These are phyloP conservation scores for Chalcosyrphus nemorum DNA, from an alignment of 2,888 invertebrate genomes.

Conservation along the genomic window DNA sequence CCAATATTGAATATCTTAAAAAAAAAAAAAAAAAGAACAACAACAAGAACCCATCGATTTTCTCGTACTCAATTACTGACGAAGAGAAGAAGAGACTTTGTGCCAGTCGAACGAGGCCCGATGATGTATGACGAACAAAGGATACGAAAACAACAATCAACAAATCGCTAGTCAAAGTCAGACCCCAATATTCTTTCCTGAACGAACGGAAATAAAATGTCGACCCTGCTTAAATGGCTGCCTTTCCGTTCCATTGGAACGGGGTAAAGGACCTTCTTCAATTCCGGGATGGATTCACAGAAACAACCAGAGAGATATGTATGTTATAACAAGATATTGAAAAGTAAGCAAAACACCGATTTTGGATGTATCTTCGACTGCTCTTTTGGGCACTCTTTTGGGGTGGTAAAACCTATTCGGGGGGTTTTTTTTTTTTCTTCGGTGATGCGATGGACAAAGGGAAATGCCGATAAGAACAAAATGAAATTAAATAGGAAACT, in stretches of 20 bases:
- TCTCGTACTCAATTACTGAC: conserved; percentile 21
- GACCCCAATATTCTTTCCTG: conserved; percentile 37
- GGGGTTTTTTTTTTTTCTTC: too few species aligned
- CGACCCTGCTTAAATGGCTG: conserved; percentile 68
- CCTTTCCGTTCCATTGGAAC: conserved; percentile 44
- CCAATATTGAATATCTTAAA: conserved; percentile 42
- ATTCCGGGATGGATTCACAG: conserved; percentile 35
- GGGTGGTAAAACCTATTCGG: neutral
- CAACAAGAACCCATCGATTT: conserved; percentile 63
- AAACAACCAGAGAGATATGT: conserved; percentile 40
- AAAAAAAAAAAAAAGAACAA: too few species aligned
- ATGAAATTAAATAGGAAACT: conserved; percentile 70
- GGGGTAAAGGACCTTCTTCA: conserved; percentile 12
- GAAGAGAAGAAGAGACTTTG: too few species aligned
- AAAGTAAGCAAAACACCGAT: conserved; percentile 63
- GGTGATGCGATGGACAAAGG: conserved; percentile 36
- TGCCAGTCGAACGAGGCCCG: neutral
- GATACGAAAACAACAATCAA: conserved; percentile 65
- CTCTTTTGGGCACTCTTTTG: neutral
- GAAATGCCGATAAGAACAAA: conserved; percentile 66
- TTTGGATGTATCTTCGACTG: conserved; percentile 15
- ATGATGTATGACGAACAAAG: conserved; percentile 61
- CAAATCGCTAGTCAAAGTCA: conserved; percentile 70
- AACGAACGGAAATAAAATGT: conserved; percentile 61
- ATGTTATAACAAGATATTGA: conserved; percentile 62